These are phyloP conservation scores for Agrotis ipsilon DNA, from an alignment of 2,888 invertebrate species.

Conservation along the genomic window DNA sequence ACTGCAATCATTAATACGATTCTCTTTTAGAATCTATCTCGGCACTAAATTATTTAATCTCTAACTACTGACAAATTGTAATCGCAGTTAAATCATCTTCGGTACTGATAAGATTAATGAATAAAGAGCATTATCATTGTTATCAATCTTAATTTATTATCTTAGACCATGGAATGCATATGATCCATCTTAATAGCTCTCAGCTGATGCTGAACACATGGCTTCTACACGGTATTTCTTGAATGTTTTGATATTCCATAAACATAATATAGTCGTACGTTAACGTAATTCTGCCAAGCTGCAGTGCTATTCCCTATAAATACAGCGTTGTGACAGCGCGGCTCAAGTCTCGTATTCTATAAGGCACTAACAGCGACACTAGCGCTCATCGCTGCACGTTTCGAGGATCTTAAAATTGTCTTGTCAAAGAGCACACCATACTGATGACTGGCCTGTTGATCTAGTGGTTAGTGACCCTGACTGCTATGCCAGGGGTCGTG, in stretches of 20 bases:
- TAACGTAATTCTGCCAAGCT: neutral
- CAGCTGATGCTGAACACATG: neutral
- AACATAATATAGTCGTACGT: neutral
- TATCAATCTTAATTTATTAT: constrained; percentile 50
- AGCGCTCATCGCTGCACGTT: too few species aligned
- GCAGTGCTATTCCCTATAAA: too few species aligned
- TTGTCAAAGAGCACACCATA: too few species aligned
- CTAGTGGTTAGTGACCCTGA: too few species aligned
- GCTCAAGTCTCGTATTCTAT: too few species aligned
- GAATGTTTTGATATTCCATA: neutral
- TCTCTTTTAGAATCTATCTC: neutral
- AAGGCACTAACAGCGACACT: too few species aligned
- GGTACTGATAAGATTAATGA: constrained; percentile 31
- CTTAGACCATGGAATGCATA: constrained; percentile 10
- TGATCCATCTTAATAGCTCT: constrained; percentile 3
- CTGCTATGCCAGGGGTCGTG: too few species aligned
- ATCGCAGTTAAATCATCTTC: neutral
- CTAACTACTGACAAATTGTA: neutral
- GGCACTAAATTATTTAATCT: neutral
- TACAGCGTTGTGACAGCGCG: too few species aligned
- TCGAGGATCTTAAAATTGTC: too few species aligned
- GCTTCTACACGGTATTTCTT: neutral
- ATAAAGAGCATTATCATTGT: constrained; percentile 26
- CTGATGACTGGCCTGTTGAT: too few species aligned
- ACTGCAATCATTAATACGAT: neutral